phyloP scores from a whole-genome alignment of 2,888 invertebrate species.

The Netelia virgata region DNA sequence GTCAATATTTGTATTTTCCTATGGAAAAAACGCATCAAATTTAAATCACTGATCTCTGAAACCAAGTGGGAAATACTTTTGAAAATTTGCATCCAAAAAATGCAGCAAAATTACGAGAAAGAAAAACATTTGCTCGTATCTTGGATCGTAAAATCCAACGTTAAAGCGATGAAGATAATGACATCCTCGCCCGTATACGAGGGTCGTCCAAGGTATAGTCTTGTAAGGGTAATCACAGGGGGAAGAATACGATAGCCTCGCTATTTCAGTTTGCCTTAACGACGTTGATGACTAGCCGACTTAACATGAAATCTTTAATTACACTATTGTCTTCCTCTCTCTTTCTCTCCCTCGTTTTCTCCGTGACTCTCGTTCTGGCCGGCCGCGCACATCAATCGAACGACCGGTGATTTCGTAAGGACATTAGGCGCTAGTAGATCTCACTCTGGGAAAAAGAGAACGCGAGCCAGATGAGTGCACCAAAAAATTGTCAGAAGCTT shows the following conservation, averaged over 20 bases:
- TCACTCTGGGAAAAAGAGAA: constrained; percentile 54
- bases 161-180: too few species aligned
- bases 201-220: too few species aligned
- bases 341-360: constrained; percentile 42
- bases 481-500: background rate
- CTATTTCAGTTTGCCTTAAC: constrained; percentile 1
- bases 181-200: too few species aligned
- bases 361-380: constrained; percentile 27
- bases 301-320: constrained; percentile 6
- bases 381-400: constrained; percentile 39
- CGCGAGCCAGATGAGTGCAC: constrained; percentile 18
- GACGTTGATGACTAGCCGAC: background rate
- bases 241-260: background rate
- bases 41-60: too few species aligned
- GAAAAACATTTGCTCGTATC: too few species aligned
- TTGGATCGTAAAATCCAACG: too few species aligned
- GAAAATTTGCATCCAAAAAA: too few species aligned
- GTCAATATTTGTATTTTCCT: too few species aligned
- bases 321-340: background rate
- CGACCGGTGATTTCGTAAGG: constrained; percentile 44
- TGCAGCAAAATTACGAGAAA: too few species aligned
- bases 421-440: constrained; percentile 52
- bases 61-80: too few species aligned
- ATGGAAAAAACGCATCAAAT: too few species aligned
- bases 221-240: too few species aligned